Base-by-base conservation (phyloP, 2,888 invertebrate genomes). In the Xiphydria camelus region DNA sequence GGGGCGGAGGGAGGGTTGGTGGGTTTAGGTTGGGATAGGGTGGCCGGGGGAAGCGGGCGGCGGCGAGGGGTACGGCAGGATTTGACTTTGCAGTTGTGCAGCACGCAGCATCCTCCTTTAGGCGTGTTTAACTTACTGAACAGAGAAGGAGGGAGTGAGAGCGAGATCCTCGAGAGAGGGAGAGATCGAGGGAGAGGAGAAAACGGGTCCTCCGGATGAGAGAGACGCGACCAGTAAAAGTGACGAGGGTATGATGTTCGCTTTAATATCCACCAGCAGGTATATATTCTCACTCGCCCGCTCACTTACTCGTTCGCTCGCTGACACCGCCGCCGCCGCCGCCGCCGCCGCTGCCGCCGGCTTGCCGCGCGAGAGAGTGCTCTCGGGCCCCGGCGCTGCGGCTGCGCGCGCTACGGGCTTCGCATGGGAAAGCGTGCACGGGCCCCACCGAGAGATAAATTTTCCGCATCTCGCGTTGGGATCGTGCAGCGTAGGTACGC, bases 221-320 rank as follows among this genome's bases (percentile, higher is more conserved):
- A 59, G 52, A 41, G 50, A 59, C 51, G n/a, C n/a, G 62, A 51
- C 57, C 61, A 62, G 68, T 65, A 64, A 67, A 67, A 70, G 68
- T 71, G 73, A 71, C 70, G 72, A 70, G 72, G 70, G 71, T 73
- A 72, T 70, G 72, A 72, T 71, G 73, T 71, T 73, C 68, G 69
- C 68, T 72, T 72, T 70, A 73, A 72, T 73, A 70, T 70, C 69
- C 67, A 69, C 65, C 64, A 64, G 71, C 70, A 70, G 70, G 70
- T 70, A 72, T 68, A 68, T 58, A 64, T 59, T 61, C 59, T 55
- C 60, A 59, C 55, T 61, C 54, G 55, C 52, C 57, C 55, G 43
- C 29, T 50, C 52, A 41, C 45, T 39, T 47, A 33, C 9, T 21
- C 42, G 31, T 33, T 32, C 26, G 37, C 39, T 38, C 37, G 23